Conservation (phyloP, 2,113 vertebrate genomes). For the Electrona antarctica region DNA sequence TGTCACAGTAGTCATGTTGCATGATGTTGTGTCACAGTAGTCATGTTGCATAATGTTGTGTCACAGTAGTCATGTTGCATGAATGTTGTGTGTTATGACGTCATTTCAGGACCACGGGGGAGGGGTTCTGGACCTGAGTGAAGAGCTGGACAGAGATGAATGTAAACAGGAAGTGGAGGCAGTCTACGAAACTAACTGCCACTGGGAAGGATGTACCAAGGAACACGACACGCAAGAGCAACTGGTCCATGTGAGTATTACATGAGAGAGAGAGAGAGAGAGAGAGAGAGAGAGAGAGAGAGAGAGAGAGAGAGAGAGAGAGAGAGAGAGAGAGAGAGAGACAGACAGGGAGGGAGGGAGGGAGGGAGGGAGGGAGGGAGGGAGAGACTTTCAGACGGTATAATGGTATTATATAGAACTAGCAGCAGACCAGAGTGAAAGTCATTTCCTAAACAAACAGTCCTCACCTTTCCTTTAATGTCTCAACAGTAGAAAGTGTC, state of each 20-base stretch:
- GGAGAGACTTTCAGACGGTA: background rate
- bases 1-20: no score
- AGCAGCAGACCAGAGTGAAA: background rate
- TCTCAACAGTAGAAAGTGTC: slow-evolving; percentile 24
- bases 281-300: background rate
- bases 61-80: no score
- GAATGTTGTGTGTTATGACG: no score
- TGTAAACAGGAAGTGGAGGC: slow-evolving; percentile 96
- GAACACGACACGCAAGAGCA: slow-evolving; percentile 98
- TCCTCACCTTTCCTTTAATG: background rate
- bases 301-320: background rate
- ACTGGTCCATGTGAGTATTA: slow-evolving; percentile 91
- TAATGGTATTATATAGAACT: background rate
- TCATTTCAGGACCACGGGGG: slow-evolving; percentile 85
- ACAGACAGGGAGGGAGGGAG: background rate
- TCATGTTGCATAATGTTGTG: no score
- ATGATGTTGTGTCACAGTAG: no score
- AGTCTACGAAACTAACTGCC: slow-evolving; percentile 97
- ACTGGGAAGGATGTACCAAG: slow-evolving; percentile 95
- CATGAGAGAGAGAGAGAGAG: background rate
- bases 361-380: background rate
- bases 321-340: no score
- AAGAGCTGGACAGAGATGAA: slow-evolving; percentile 96
- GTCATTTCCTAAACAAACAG: slow-evolving; percentile 1
- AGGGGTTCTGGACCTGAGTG: slow-evolving; percentile 86